Percentiles rank a stretch among this genome's conserved stretches.
These are phyloP conservation scores for Eudyptes chrysolophus DNA, from an alignment of 2,113 vertebrate species.

Conservation along the genomic window DNA sequence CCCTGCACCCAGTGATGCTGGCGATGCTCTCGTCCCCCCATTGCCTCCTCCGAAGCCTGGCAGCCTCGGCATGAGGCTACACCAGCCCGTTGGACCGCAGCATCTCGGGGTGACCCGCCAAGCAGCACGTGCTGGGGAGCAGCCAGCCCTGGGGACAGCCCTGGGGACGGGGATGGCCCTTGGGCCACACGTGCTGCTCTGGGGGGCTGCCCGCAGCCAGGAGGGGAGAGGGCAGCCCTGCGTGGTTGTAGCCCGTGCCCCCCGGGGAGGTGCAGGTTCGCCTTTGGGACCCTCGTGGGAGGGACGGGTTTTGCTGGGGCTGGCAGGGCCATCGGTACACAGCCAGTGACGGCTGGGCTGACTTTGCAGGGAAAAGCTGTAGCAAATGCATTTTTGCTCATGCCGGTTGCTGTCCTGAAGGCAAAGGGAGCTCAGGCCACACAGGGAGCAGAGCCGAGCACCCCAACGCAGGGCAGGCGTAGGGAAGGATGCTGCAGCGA, in stretches of 20 bases:
- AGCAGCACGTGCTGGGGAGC: background rate
- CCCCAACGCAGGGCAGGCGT: accelerated
- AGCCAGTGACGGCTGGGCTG: accelerated
- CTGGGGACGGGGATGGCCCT: background rate
- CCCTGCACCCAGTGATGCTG: background rate
- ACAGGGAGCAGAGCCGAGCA: accelerated
- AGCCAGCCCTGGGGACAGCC: background rate
- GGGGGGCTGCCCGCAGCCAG: background rate
- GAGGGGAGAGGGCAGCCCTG: background rate
- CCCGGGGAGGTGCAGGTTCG: background rate
- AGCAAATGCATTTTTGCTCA: background rate
- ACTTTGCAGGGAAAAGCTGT: background rate
- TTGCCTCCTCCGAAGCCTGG: background rate
- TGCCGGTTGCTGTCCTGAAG: background rate
- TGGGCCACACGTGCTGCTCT: background rate
- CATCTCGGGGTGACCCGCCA: too few relatives aligned
- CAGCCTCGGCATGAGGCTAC: background rate
- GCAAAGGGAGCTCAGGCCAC: background rate
- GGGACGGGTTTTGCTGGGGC: background rate
- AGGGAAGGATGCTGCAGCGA: background rate
- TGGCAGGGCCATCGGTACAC: accelerated
- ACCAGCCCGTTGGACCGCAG: background rate
- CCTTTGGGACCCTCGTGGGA: accelerated
- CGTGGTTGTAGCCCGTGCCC: background rate
- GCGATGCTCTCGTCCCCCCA: background rate